Base-by-base conservation (phyloP, 1,140 invertebrate species). In the Conus ventricosus region DNA sequence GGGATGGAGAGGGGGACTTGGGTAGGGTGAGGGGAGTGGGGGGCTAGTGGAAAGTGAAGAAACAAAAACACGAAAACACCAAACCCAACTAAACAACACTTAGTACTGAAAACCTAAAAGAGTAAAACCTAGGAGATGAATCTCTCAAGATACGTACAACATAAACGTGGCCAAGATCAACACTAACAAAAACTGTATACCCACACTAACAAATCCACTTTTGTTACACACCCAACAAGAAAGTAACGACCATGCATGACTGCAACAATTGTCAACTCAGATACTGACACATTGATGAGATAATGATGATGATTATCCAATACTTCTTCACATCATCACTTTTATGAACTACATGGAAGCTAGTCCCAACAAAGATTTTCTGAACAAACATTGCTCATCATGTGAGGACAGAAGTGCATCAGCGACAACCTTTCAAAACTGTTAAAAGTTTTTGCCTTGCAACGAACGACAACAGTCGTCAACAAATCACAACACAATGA, bases 401-500 rank as follows among this genome's bases (percentile, higher is more conserved):
- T 63, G 11, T 15, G 20, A 20, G 20, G 60, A 11, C 11, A 63
- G 3, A 39, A 39, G 39, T 39, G 39, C 39, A 39, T 39, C 3
- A 39, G 39, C 3, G 0, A 39, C 39, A 39, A 39, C 39, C 39
- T 39, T 39, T 39, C 39, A 39, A 39, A 39, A 39, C 39, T 39
- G 39, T 39, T 0, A 39, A 39, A 39, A 39, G 39, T 39, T 39
- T 39, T 39, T 39, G 39, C 39, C 39, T 39, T 39, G 39, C 39
- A 3, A 3, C 39, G 3, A 39, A 39, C 39, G n/a, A 39, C 39
- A 39, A 39, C 39, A 39, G 39, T 39, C 39, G 39, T 39, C 39
- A 75, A 75, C 67, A 75, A 75, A 75, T 23, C 67, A 75, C 67
- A 75, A 75, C 67, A 75, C 67, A 20, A 75, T 75, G 67, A 75